Conservation (phyloP, 2,113 vertebrate species). For the Hippocampus guttulatus region DNA sequence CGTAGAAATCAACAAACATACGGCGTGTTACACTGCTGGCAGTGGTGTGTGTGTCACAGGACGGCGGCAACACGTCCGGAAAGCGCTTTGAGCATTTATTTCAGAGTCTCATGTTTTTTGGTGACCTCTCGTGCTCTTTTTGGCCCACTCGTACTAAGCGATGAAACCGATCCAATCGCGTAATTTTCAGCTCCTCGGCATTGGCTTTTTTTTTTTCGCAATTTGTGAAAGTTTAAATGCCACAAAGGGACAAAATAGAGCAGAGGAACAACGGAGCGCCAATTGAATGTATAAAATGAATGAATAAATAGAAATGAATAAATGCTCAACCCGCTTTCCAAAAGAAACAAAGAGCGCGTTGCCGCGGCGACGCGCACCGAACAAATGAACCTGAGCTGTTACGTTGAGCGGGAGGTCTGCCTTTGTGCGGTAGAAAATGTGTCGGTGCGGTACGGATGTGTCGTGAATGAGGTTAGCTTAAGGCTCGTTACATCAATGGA, state of each 20-base stretch:
- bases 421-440: background rate
- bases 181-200: too few species aligned
- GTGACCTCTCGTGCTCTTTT: too few species aligned
- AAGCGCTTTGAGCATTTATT: background rate
- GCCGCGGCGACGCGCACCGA: background rate
- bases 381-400: slow-evolving; percentile 6
- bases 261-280: too few species aligned
- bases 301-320: background rate
- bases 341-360: background rate
- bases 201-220: too few species aligned
- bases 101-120: too few species aligned
- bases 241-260: too few species aligned
- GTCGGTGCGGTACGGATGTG: background rate
- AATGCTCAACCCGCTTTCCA: background rate
- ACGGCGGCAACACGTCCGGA: background rate
- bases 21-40: background rate
- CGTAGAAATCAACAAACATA: background rate
- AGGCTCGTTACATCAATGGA: slow-evolving; percentile 53
- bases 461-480: slow-evolving; percentile 50
- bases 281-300: too few species aligned
- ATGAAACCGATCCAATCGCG: too few species aligned
- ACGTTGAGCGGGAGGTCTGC: background rate
- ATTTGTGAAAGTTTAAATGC: too few species aligned
- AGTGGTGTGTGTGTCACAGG: background rate
- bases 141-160: too few species aligned